Evolutionary conservation across 2,888 invertebrate species (phyloP).

Genomic region (Drosophila mettleri): DNA sequence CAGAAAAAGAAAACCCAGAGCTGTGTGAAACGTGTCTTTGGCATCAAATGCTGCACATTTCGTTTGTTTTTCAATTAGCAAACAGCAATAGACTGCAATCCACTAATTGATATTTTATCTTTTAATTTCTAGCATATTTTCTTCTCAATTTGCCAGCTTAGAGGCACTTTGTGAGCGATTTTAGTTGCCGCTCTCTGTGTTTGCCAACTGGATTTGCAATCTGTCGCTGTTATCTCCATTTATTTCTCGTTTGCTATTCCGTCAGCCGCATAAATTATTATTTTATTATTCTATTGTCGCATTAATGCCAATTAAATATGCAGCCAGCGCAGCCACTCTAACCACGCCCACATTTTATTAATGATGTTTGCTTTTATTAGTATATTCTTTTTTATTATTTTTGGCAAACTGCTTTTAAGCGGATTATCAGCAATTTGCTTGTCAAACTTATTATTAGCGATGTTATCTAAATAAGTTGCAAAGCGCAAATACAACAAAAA

Average conservation of each 20-base stretch:
- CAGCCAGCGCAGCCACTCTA: background rate
- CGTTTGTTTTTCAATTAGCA: slow-evolving; percentile 76
- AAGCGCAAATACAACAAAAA: background rate
- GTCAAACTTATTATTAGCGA: slow-evolving; percentile 15
- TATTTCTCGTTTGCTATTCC: slow-evolving; percentile 48
- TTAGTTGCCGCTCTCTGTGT: slow-evolving; percentile 53
- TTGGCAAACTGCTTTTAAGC: slow-evolving; percentile 32
- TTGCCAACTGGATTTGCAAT: slow-evolving; percentile 50
- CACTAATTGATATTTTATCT: slow-evolving; percentile 77
- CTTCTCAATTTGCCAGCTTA: slow-evolving; percentile 10
- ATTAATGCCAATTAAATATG: slow-evolving; percentile 55
- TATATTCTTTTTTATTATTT: background rate
- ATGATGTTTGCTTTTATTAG: slow-evolving; percentile 15
- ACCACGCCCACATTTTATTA: slow-evolving; percentile 21
- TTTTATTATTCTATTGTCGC: slow-evolving; percentile 55
- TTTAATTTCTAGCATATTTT: slow-evolving; percentile 63
- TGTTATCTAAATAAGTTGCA: slow-evolving; percentile 38
- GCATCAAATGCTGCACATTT: slow-evolving; percentile 57
- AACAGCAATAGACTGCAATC: slow-evolving; percentile 37
- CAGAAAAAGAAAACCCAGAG: too few relatives aligned
- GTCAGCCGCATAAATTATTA: slow-evolving; percentile 68
- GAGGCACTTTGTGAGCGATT: slow-evolving; percentile 20
- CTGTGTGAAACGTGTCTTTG: slow-evolving; percentile 66
- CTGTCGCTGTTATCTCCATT: slow-evolving; percentile 16
- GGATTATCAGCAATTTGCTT: slow-evolving; percentile 54